Evolutionary conservation across 2,113 vertebrate species (phyloP).

Genomic region (Hirundichthys speculiger): DNA sequence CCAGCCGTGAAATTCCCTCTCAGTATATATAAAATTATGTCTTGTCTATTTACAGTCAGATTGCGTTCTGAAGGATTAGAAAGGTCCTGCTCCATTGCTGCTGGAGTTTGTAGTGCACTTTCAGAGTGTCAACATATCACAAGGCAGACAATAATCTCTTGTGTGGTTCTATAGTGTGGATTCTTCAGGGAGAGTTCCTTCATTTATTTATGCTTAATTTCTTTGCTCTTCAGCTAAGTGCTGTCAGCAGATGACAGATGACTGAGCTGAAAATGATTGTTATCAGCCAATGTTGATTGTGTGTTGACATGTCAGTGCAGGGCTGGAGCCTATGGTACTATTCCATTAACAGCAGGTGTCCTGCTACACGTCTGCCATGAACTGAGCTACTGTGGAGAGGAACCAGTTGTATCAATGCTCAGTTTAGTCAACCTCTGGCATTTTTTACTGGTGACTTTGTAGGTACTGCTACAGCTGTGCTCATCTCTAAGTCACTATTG

Average conservation of each 20-base stretch:
- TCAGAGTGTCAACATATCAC: conserved; percentile 40
- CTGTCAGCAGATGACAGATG: conserved; percentile 15
- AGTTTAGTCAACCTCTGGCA: conserved; percentile 15
- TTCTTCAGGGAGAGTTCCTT: neutral
- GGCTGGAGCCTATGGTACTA: conserved; percentile 30
- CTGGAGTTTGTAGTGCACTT: conserved; percentile 74
- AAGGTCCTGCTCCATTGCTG: conserved; percentile 68
- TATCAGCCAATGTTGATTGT: conserved; percentile 59
- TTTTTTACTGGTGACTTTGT: conserved; percentile 18
- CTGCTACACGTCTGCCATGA: conserved; percentile 33
- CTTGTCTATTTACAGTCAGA: conserved; percentile 82
- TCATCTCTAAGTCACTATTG: conserved; percentile 46
- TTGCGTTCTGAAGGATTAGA: conserved; percentile 78
- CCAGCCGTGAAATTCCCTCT: conserved; percentile 83
- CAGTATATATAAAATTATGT: conserved; percentile 80
- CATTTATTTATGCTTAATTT: conserved; percentile 13
- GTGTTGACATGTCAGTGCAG: conserved; percentile 32
- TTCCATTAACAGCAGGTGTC: neutral
- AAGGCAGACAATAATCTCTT: conserved; percentile 24
- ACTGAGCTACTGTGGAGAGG: conserved; percentile 48
- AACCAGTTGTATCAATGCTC: conserved; percentile 3
- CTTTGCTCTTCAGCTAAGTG: conserved; percentile 40
- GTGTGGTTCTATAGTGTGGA: conserved; percentile 33
- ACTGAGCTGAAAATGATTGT: conserved; percentile 55
- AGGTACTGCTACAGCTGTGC: conserved; percentile 64